Evolutionary conservation across 2,797 vertebrate genomes (phyloP), one percentile per base, ranked within the genome.

Genomic region (Pempheris klunzingeri): DNA sequence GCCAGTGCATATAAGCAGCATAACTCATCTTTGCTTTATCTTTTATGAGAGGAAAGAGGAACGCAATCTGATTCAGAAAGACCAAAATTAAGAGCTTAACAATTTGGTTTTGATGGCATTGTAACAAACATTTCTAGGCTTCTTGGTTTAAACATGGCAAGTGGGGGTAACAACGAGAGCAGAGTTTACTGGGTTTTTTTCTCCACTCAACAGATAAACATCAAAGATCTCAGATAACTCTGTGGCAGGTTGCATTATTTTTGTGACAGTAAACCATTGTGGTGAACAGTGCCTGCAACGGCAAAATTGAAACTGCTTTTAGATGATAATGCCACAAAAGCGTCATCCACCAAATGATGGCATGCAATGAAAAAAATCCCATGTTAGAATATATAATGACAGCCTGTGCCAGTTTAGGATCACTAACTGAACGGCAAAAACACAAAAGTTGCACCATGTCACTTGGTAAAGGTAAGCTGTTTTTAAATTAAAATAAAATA

Each of bases 391-490:
- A 91, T 87, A 91, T 82, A 89, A 85, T 53, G 36, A 18, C 9
- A 57, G 32, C 1, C 30, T 30, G 60, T 46, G 22, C 5, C 64
- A 73, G 46, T 30, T 38, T 24, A 43, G 12, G 4, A 4, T 24
- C 72, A 81, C 20, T 39, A 50, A 75, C 46, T 57, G 28, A 36
- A 49, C 38, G 15, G 11, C 32, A 7, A 44, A 36, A 60, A 47
- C 49, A 59, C 30, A 49, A 62, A 67, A 64, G 3, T 43, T 20
- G 6, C 66, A 83, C 6, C 44, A 92, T 93, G 91, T n/a, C 34
- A 73, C 59, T 26, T 17, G 13, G 12, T 36, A 78, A 84, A 88
- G 90, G 91, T 92, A 91, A 87, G 82, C 32, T 22, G 14, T 1
- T 39, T 60, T 57, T 22, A 9, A 70, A 34, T 30, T 0, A 54